A percentile compares a stretch with the other conserved stretches of the same genome.
Evolutionary conservation across 2,888 invertebrate genomes (phyloP).

Genomic region (Erebia epiphron): DNA sequence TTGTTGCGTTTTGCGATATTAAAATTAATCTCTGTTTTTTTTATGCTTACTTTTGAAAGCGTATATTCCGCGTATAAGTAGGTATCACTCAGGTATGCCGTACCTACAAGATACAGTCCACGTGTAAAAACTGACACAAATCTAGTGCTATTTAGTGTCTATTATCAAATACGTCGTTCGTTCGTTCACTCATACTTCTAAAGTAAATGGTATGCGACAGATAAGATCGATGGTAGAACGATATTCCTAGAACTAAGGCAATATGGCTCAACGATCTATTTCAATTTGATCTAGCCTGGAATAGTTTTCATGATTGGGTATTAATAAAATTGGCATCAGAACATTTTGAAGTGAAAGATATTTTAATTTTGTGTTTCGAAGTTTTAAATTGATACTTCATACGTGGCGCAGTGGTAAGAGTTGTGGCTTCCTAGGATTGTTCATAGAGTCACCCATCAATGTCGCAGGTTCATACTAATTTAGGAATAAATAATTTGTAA

Average conservation of each 20-base stretch:
- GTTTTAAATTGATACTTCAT: too few species aligned
- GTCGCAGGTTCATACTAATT: too few species aligned
- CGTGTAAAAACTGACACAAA: too few species aligned
- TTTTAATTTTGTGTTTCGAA: too few species aligned
- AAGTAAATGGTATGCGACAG: constrained; percentile 16
- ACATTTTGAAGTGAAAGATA: too few species aligned
- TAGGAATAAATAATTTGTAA: too few species aligned
- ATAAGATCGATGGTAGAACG: constrained; percentile 23
- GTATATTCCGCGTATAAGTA: too few species aligned
- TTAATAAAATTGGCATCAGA: background rate
- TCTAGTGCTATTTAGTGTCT: background rate
- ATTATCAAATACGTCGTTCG: constrained; percentile 1
- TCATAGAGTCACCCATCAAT: too few species aligned
- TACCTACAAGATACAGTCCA: too few species aligned
- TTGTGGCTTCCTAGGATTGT: too few species aligned
- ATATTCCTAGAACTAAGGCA: background rate
- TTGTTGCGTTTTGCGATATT: constrained; percentile 14
- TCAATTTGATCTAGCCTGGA: constrained; percentile 35
- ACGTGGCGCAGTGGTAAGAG: too few species aligned
- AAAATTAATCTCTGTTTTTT: constrained; percentile 1
- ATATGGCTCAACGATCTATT: constrained; percentile 17
- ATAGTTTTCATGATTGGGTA: constrained; percentile 11
- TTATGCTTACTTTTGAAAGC: background rate
- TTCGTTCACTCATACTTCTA: background rate
- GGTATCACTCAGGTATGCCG: too few species aligned